A percentile compares a stretch with the other conserved stretches of the same genome.
These are phyloP conservation scores for Batillaria attramentaria DNA, from an alignment of 1,140 invertebrate species.

Conservation along the genomic window DNA sequence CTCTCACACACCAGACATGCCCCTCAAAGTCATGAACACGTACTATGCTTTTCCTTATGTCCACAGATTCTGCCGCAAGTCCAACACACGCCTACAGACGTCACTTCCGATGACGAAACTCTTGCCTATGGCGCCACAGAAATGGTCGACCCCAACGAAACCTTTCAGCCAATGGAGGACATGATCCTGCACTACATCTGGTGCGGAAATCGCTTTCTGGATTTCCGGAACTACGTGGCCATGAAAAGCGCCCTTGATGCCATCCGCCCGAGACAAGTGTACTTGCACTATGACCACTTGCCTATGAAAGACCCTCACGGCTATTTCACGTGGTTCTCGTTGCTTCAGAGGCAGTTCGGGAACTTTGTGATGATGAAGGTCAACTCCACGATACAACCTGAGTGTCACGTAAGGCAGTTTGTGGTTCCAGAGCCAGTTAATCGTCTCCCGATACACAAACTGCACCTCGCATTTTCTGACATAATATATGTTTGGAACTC, in stretches of 20 bases:
- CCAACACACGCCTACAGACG: background rate
- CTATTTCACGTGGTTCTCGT: conserved; percentile 29
- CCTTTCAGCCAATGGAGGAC: conserved; percentile 13
- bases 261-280: conserved; percentile 17
- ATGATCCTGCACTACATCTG: conserved; percentile 28
- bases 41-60: background rate
- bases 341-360: background rate
- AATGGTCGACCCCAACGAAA: background rate
- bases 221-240: conserved; percentile 29
- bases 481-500: no score
- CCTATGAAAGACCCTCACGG: conserved; percentile 23
- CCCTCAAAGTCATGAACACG: background rate
- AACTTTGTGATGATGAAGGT: conserved; percentile 18
- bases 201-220: conserved; percentile 29
- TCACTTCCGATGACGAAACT: background rate
- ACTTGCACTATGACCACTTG: conserved; percentile 14
- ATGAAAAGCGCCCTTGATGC: conserved; percentile 24
- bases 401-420: background rate
- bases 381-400: background rate
- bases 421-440: no score
- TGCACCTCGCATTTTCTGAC: no score
- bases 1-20: background rate
- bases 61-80: background rate
- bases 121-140: background rate
- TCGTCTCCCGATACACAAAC: no score